Evolutionary conservation across 2,113 vertebrate genomes (phyloP).

Genomic region (Eretmodus cyanostictus): DNA sequence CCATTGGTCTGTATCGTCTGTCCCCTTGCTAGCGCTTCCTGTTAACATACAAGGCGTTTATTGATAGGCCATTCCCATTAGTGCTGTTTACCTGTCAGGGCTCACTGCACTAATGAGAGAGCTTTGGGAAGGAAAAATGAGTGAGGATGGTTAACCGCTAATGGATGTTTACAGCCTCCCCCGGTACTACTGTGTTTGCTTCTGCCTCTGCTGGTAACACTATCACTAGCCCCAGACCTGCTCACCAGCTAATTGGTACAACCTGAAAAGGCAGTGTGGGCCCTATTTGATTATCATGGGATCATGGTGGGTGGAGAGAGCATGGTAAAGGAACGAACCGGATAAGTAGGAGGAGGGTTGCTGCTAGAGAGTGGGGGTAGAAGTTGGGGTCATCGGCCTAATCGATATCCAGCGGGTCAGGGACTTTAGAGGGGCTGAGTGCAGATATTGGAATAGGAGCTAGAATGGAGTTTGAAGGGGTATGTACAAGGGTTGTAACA

Average conservation of each 20-base stretch:
- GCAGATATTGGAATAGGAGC: slow-evolving; percentile 28
- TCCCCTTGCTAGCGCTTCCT: slow-evolving; percentile 64
- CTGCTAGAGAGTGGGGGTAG: slow-evolving; percentile 30
- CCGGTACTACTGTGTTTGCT: slow-evolving; percentile 42
- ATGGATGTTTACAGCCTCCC: slow-evolving; percentile 86
- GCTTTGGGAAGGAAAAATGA: slow-evolving; percentile 89
- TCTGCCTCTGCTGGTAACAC: slow-evolving; percentile 59
- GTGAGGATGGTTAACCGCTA: slow-evolving; percentile 81
- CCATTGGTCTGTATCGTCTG: slow-evolving; percentile 21
- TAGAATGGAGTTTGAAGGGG: slow-evolving; percentile 35
- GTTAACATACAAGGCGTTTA: slow-evolving; percentile 79
- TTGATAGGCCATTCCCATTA: slow-evolving; percentile 91
- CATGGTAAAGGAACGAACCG: background rate
- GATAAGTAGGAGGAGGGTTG: slow-evolving; percentile 38
- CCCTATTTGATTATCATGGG: slow-evolving; percentile 63
- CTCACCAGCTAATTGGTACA: slow-evolving; percentile 75
- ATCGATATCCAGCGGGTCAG: slow-evolving; percentile 54
- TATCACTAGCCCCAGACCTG: slow-evolving; percentile 54
- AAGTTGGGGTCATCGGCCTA: slow-evolving; percentile 23
- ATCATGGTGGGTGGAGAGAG: slow-evolving; percentile 40
- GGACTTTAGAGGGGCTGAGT: slow-evolving; percentile 28
- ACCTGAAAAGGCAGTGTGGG: slow-evolving; percentile 52
- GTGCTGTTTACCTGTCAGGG: slow-evolving; percentile 88
- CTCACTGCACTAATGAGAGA: slow-evolving; percentile 85
- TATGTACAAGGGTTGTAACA: slow-evolving; percentile 50